Evolutionary conservation across 2,113 vertebrate species (phyloP), one percentile per base, ranked within the genome.

Genomic region (Herpailurus yagouaroundi): DNA sequence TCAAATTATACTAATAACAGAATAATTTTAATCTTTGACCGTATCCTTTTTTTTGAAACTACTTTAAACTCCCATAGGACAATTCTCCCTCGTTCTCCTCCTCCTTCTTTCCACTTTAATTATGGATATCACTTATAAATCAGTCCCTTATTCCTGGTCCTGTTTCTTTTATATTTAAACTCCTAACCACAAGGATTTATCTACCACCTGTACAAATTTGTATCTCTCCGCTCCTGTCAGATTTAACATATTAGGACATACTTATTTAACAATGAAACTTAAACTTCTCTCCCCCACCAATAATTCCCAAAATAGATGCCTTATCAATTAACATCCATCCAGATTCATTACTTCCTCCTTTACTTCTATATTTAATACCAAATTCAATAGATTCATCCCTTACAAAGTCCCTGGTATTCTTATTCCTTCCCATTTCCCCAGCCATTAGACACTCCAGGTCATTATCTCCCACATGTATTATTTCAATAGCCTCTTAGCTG

Each of bases 401-500:
- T 69, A 73, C 57, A 81, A 89, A 94, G 86, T 80, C 50, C 31
- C 82, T 82, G 73, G 68, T 52, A 81, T 55, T 69, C 15, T 79
- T 18, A 38, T 93, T 94, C n/a, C 60, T 92, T 94, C 87, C 92
- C 84, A 77, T 81, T 95, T 94, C 38, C 87, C 79, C 66, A 93
- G 88, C 60, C 25, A 95, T 63, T n/a, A 94, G 86, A 83, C 87
- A 85, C 86, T 91, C 73, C 85, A 66, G 73, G 74, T 76, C 83
- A 71, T 95, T 96, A 94, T 91, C 83, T 95, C 73, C 29, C 76
- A 88, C 29, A 57, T 80, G 73, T 16, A 92, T 92, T 90, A 97
- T 96, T 97, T 93, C 96, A 97, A 88, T n/a, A 90, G 82, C 92
- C 97, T 97, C 86, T 93, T 81, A 97, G 74, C 93, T 94, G 83